A percentile compares a stretch with the other conserved stretches of the same genome.
These are phyloP conservation scores for Heloderma charlesbogerti DNA, from an alignment of 2,113 vertebrate genomes.

Conservation along the genomic window DNA sequence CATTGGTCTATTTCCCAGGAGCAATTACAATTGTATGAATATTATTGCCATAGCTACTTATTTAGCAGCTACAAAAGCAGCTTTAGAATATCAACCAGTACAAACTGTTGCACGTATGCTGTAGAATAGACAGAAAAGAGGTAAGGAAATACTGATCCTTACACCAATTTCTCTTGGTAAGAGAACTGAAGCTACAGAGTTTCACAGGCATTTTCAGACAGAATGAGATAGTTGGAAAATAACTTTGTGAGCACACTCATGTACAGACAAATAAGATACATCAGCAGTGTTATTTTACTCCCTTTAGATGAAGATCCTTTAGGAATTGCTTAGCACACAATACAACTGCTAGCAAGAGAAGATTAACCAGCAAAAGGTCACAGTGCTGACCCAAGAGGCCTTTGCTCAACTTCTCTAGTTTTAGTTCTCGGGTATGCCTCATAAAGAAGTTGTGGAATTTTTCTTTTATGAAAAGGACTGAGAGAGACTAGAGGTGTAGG, in stretches of 20 bases:
- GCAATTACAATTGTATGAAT: background rate
- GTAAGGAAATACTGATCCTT: background rate
- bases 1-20: background rate
- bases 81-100: background rate
- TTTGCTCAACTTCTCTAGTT: background rate
- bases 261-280: background rate
- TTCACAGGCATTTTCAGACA: background rate
- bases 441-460: background rate
- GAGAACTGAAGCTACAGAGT: background rate
- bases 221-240: background rate
- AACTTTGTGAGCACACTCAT: background rate
- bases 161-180: background rate
- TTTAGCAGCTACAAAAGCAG: background rate
- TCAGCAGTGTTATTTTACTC: background rate
- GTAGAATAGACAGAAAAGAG: background rate
- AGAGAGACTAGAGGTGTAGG: background rate
- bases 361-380: slow-evolving; percentile 5
- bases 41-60: background rate
- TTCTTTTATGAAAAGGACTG: background rate
- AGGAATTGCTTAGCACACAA: background rate
- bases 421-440: background rate
- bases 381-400: background rate
- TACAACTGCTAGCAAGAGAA: background rate
- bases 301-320: background rate
- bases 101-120: background rate